Evolutionary conservation across 2,888 invertebrate genomes (phyloP), one percentile per base, ranked within the genome.

Genomic region (Clitarchus hookeri): DNA sequence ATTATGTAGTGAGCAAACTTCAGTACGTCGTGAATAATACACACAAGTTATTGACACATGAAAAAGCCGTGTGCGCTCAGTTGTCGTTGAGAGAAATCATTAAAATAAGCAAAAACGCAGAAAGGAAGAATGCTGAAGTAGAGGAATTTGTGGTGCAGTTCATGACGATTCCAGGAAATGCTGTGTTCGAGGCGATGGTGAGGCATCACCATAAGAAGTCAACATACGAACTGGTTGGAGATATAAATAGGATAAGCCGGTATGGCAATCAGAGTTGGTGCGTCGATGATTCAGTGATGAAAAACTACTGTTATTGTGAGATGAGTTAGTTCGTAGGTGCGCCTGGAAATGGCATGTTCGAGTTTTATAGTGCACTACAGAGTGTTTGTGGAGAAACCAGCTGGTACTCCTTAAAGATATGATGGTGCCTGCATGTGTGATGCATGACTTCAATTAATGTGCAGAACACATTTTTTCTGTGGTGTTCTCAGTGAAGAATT

Each of bases 181-280:
- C 90, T 0, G 87, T 90, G 44, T 92, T 92, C 88, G 92, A 92
- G 88, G 91, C 90, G 0, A 91, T 91, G 8, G 89, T 92, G 0
- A 87, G 89, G 44, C 53, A 78, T 12, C 85, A 48, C 6, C 54
- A 23, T 16, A n/a, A 44, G 44, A 23, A 26, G 48, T n/a, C 25
- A 25, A 65, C 12, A 13, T 85, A 44, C 48, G 53, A 85, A 83
- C 44, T 83, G 44, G 53, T 44, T 9, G 80, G 84, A 8, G 53
- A 44, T 53, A 93, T 96, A 84, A 96, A 96, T 90, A 93, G 97
- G 85, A 93, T 96, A 85, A 97, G 97, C 91, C 92, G 95, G 78
- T 97, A 97, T 90, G 96, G 96, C n/a, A 93, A 94, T 85, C 96
- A 97, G 91, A 96, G 96, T 91, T 93, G 93, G 89, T 97, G 97